Evolutionary conservation across 2,888 invertebrate genomes (phyloP), one percentile per base, ranked within the genome.

Genomic region (Polyploca ridens): DNA sequence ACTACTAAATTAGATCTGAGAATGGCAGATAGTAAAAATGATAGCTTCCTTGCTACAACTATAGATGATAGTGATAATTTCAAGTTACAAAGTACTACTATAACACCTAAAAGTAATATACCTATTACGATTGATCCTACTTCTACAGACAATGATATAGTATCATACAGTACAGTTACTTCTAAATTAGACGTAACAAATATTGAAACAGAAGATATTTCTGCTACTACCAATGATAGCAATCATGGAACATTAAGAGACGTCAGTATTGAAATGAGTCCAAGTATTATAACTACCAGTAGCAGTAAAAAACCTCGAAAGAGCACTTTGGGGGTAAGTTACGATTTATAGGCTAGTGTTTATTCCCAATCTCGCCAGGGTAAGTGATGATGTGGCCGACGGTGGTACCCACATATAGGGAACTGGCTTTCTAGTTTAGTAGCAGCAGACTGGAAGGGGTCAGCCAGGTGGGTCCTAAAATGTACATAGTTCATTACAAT

Each of bases 321-420:
- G 54, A 77, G 68, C 49, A 85, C 81, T 33, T 77, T 81, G 64
- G 79, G 76, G 65, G 87, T 86, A 77, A 83, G 85, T 75, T 13
- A 44, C 6, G 41, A 41, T 35, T 10, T 38, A 38, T 38, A 38
- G 38, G 10, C 10, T 10, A 8, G 38, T 10, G 38, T 7, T 41
- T 41, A 13, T 13, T 13, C 41, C 11, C 11, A 41, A 41, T 41
- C 41, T 41, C 6, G 13, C 10, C 10, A 38, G 2, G 10, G 3
- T 41, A 41, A 13, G 41, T 13, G 41, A 38, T 13, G 13, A 41
- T 41, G 13, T 41, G 13, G 41, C 11, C 41, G 13, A 13, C 13
- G 13, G 41, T 41, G 13, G 41, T 41, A 41, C 13, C 13, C 13
- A 41, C 35, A 35, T 35, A 5, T 4, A 27, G 27, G 27, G 27